Base-by-base conservation (phyloP, 2,113 vertebrate species). In the Pyrgilauda ruficollis region DNA sequence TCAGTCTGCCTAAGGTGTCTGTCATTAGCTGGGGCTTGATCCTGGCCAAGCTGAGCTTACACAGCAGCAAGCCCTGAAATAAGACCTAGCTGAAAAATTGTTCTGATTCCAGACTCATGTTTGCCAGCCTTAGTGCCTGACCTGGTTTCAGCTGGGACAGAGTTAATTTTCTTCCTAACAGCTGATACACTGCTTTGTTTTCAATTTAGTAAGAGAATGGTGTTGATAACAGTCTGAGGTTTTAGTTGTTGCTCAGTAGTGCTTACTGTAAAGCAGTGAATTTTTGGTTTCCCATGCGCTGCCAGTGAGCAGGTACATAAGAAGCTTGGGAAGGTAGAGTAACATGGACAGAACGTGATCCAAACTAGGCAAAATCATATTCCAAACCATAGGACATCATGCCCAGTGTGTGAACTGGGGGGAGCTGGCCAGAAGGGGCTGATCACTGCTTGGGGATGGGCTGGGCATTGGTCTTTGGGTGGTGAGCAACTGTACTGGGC, bases 1-100 rank as follows among this genome's bases (percentile, higher is more conserved):
- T 63, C 63, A 62, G 70, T 49, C 74, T 95, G 87, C 91, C 94
- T 87, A 68, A 89, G 77, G 91, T 94, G 66, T 67, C 91, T 94
- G 73, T 94, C 84, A 53, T 91, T 87, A 92, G 69, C 66, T 82
- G 23, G 31, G 67, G 44, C 84, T 89, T 87, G 67, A 88, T 84
- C 53, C 61, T 87, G 84, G 41, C 43, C 62, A 24, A 76, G n/a
- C 47, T 52, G 59, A 89, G 72, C 35, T 70, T 76, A 58, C 59
- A 78, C 19, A 37, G 44, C 44, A 87, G n/a, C 74, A 66, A 68
- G 27, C 13, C 30, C 13, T 67, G 63, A 94, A 80, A 63, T 55
- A 49, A 81, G 35, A 81, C 11, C 37, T 87, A 21, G 44, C 11
- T 68, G 77, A 76, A 89, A 58, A 76, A 58, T 69, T 62, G 9